phyloP scores from a whole-genome alignment of 2,113 vertebrate species.

The Pseudorectes ferrugineus region DNA sequence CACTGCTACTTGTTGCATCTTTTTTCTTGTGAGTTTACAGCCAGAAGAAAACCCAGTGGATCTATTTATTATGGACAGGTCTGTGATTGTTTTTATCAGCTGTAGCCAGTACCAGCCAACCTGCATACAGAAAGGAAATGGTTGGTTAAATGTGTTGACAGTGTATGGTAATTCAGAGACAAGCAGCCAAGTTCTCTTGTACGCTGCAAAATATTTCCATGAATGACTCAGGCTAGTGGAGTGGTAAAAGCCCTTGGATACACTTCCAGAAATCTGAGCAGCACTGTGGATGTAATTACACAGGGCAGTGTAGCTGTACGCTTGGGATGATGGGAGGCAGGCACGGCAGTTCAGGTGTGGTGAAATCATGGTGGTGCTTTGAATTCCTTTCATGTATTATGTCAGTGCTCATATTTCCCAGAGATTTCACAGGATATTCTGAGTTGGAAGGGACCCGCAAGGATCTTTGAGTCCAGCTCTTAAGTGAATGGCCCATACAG shows the following conservation, averaged over 20 bases:
- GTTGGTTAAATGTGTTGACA: constrained; percentile 2
- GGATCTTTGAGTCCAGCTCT: not conserved
- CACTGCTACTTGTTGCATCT: not conserved
- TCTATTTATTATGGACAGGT: not conserved
- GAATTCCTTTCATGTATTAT: not conserved
- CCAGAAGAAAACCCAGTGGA: not conserved
- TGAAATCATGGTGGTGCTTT: not conserved
- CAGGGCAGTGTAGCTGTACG: not conserved
- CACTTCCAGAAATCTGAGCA: not conserved
- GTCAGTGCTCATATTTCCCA: not conserved
- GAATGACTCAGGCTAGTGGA: not conserved
- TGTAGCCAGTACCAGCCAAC: not conserved
- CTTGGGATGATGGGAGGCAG: not conserved
- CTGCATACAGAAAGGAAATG: not conserved
- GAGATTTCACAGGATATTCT: not conserved
- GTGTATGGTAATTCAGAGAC: not conserved
- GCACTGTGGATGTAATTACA: not conserved
- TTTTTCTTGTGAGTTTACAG: not conserved
- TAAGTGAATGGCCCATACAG: too few species aligned
- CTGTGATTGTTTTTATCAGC: not conserved
- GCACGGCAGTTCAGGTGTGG: not conserved
- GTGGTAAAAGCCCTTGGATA: not conserved
- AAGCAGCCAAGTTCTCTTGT: constrained; percentile 1
- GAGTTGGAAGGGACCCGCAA: not conserved
- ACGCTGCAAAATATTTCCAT: not conserved